Conservation (phyloP, 2,888 invertebrate species). For the Pantelozetes paolii region DNA sequence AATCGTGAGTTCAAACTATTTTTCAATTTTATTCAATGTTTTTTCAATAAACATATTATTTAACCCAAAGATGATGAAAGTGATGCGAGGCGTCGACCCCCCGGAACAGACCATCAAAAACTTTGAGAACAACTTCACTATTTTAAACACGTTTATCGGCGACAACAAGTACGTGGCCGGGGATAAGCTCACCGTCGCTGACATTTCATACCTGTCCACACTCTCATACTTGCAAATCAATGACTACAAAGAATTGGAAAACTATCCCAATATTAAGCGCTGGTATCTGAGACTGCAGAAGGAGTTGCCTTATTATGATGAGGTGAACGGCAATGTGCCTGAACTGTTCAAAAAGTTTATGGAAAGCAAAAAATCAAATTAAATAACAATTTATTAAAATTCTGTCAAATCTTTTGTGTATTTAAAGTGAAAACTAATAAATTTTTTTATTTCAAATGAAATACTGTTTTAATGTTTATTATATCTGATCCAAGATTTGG, state of each 20-base stretch:
- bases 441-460: no score
- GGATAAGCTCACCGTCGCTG: constrained; percentile 21
- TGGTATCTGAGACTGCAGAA: background rate
- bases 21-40: background rate
- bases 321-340: background rate
- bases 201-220: background rate
- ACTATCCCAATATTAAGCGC: background rate
- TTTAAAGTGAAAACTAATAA: no score
- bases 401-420: no score
- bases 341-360: background rate
- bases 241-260: background rate
- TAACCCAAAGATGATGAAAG: constrained; percentile 56
- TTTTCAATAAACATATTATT: background rate
- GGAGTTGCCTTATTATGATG: constrained; percentile 32
- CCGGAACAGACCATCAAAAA: background rate
- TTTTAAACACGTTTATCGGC: background rate
- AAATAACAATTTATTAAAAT: no score
- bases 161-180: constrained; percentile 14
- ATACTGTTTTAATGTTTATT: no score
- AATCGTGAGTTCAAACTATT: constrained; percentile 57
- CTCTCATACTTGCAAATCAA: background rate
- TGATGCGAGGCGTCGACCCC: constrained; percentile 50
- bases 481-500: no score
- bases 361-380: background rate
- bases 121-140: background rate